Evolutionary conservation across 2,113 vertebrate genomes (phyloP), one percentile per base, ranked within the genome.

Genomic region (Dascyllus trimaculatus): DNA sequence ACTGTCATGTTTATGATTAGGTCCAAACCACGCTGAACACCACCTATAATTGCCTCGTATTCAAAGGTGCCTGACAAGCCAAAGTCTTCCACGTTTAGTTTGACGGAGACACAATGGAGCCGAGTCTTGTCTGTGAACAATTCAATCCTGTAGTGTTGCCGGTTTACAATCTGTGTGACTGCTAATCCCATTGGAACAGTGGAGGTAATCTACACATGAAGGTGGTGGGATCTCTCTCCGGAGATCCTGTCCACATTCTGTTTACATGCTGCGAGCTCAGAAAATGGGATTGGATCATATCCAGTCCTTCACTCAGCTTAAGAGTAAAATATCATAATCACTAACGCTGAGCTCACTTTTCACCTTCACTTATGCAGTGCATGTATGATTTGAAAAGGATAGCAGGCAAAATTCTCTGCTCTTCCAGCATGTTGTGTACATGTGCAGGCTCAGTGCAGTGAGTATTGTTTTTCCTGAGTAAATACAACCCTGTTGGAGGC

Each of bases 181-280:
- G 77, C 62, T 93, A 90, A 93, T 91, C 90, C 88, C 77, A 14
- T 70, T 77, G 72, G 70, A 80, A 48, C 67, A 63, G 64, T 62
- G 54, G 57, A 13, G 59, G 69, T 89, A 89, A 90, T 92, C 69
- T 89, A 53, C 40, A 85, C 73, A 78, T 68, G 72, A 71, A 52
- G 76, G 65, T 52, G 73, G 29, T 9, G 29, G 62, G 60, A 62
- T 83, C 43, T 75, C 43, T 79, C 54, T 49, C 26, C 54, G 32
- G 62, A 71, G 68, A 53, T 58, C 56, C 14, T 3, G 4, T 71
- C 68, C 68, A 66, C 61, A 48, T 67, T 69, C 21, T 9, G 57
- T 70, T 45, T 68, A 45, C 46, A 40, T 59, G 43, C 54, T 29
- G 18, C 25, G n/a, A 54, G 54, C 43, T 26, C 0, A 11, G 68